phyloP scores from a whole-genome alignment of 2,888 invertebrate species.

The Drosophila nigritarsus region DNA sequence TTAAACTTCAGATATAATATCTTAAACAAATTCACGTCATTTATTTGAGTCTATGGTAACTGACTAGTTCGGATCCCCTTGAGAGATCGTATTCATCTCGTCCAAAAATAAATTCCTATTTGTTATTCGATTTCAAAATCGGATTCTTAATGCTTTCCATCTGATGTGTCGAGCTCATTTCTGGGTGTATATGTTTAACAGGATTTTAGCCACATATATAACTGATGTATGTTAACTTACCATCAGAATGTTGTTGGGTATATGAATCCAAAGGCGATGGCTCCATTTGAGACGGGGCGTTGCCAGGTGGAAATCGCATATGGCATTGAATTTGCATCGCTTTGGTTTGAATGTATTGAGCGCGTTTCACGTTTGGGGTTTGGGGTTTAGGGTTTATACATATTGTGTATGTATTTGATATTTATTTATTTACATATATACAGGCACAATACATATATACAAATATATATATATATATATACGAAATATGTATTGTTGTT shows the following conservation, averaged over 20 bases:
- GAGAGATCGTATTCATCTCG: background rate
- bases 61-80: background rate
- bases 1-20: background rate
- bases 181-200: background rate
- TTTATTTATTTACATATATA: slow-evolving; percentile 12
- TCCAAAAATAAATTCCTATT: background rate
- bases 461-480: slow-evolving; percentile 6
- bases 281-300: slow-evolving; percentile 6
- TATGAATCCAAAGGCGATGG: slow-evolving; percentile 30
- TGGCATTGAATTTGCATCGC: background rate
- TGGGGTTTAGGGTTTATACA: too few relatives aligned
- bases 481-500: background rate
- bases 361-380: slow-evolving; percentile 29
- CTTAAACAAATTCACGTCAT: background rate
- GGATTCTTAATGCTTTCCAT: background rate
- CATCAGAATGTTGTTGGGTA: slow-evolving; percentile 20
- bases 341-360: background rate
- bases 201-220: background rate
- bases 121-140: background rate
- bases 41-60: background rate
- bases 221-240: slow-evolving; percentile 16
- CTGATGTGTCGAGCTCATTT: background rate
- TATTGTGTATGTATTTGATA: slow-evolving; percentile 25
- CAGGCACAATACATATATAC: background rate
- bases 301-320: slow-evolving; percentile 18